Percentiles rank a stretch among this genome's conserved stretches.
Evolutionary conservation across 2,113 vertebrate species (phyloP).

Genomic region (Pelusios castaneus): DNA sequence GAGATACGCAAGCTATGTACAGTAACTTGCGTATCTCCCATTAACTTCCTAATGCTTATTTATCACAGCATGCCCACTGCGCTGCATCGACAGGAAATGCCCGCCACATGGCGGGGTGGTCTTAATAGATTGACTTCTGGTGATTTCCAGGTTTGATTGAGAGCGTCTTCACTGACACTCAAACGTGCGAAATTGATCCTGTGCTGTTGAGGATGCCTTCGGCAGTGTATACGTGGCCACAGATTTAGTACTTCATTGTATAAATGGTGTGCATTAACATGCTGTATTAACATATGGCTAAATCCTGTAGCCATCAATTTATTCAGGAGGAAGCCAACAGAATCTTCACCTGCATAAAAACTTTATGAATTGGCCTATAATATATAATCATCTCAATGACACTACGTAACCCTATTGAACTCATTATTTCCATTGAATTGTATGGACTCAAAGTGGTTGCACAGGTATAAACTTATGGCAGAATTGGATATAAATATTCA

Average conservation of each 20-base stretch:
- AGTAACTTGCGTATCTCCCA: too few relatives aligned
- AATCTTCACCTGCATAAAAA: conserved; percentile 2
- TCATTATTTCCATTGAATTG: background rate
- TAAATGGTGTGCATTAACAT: conserved; percentile 17
- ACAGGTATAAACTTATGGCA: conserved; percentile 6
- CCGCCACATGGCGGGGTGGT: too few relatives aligned
- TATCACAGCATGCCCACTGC: too few relatives aligned
- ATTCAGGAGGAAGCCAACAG: background rate
- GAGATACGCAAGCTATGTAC: too few relatives aligned
- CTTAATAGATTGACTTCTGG: too few relatives aligned
- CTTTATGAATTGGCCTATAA: background rate
- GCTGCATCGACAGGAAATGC: too few relatives aligned
- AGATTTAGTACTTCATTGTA: background rate
- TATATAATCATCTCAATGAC: background rate
- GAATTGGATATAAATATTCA: background rate
- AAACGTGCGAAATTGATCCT: too few relatives aligned
- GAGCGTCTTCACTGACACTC: too few relatives aligned
- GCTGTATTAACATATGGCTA: background rate
- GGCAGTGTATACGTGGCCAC: background rate
- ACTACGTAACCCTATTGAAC: background rate
- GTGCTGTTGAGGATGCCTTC: too few relatives aligned
- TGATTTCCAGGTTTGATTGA: too few relatives aligned
- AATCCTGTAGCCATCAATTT: conserved; percentile 27
- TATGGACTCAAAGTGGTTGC: conserved; percentile 12
- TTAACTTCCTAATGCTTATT: too few relatives aligned